Percentiles rank a stretch among this genome's conserved stretches.
Conservation (phyloP, 2,113 vertebrate genomes). For the Zosterops hypoxanthus region DNA sequence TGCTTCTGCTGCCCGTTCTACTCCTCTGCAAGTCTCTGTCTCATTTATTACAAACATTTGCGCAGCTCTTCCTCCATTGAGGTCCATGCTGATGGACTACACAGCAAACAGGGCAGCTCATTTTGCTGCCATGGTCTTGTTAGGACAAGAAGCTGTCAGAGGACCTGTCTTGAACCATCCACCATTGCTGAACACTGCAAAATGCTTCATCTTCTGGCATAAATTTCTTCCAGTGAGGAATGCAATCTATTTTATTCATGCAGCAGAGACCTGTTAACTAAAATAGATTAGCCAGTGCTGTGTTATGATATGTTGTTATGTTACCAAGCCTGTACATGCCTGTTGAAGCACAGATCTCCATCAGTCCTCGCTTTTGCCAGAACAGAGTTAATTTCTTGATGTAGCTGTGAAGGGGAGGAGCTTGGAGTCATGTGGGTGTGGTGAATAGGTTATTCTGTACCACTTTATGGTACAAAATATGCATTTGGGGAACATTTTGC, state of each 20-base stretch:
- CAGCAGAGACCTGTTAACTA: neutral
- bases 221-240: neutral
- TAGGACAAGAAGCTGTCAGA: neutral
- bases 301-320: neutral
- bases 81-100: neutral
- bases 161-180: neutral
- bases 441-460: too few species aligned
- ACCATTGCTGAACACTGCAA: neutral
- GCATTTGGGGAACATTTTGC: neutral
- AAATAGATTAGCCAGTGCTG: neutral
- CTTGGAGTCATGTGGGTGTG: rapidly evolving
- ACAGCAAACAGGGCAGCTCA: neutral
- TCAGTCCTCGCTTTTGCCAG: too few species aligned
- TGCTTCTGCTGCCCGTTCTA: neutral
- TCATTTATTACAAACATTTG: neutral
- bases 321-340: neutral
- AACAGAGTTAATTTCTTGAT: neutral
- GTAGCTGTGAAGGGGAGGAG: too few species aligned
- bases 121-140: rapidly evolving
- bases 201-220: neutral
- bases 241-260: neutral
- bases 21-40: neutral
- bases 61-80: neutral
- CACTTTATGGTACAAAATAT: neutral
- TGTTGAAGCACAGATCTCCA: neutral